Conservation (phyloP, 2,113 vertebrate genomes). For the Diadophis punctatus region DNA sequence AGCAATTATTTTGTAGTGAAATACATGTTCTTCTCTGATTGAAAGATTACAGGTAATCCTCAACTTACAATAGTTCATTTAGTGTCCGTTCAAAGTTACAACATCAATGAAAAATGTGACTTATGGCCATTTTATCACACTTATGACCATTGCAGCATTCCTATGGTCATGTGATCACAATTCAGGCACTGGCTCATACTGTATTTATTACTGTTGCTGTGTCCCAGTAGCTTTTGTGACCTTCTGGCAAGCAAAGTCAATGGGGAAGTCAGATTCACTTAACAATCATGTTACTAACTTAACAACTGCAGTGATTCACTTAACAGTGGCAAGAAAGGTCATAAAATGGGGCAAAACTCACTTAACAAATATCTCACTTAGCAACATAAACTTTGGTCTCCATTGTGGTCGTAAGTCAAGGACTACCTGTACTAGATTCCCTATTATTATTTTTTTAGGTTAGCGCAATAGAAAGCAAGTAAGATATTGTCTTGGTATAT, state of each 20-base stretch:
- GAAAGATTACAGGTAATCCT: not conserved
- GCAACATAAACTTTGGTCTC: not conserved
- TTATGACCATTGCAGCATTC: not conserved
- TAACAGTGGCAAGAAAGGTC: not conserved
- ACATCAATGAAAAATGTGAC: not conserved
- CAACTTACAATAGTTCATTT: not conserved
- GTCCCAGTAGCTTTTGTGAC: not conserved
- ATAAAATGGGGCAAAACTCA: not conserved
- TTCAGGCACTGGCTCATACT: not conserved
- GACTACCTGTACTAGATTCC: too few relatives aligned
- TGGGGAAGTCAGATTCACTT: not conserved
- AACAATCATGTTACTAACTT: not conserved
- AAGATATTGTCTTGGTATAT: not conserved
- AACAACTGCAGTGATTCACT: not conserved
- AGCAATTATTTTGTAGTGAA: not conserved
- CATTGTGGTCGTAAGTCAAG: not conserved
- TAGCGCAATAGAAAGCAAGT: not conserved
- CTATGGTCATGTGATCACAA: not conserved
- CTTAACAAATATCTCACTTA: not conserved
- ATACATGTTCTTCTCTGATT: not conserved
- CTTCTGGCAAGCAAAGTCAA: not conserved
- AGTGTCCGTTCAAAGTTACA: not conserved
- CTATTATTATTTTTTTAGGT: not conserved
- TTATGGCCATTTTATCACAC: not conserved
- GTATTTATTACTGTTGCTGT: not conserved